Evolutionary conservation across 2,797 vertebrate genomes (phyloP).

Genomic region (Borostomias antarcticus): DNA sequence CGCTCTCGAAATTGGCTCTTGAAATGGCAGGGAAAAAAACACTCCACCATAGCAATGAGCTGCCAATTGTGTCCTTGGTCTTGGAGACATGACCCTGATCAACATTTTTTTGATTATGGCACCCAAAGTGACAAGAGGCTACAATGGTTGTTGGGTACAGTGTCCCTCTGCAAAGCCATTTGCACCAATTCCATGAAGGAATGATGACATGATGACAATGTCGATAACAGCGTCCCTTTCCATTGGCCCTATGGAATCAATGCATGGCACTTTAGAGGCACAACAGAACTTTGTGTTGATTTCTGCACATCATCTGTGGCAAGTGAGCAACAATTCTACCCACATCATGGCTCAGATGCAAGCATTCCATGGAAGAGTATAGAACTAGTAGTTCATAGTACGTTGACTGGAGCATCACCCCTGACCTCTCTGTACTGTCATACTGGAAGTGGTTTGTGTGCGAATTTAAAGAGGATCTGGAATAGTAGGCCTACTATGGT

Average conservation of each 20-base stretch:
- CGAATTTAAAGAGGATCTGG: constrained; percentile 50
- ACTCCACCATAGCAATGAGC: constrained; percentile 71
- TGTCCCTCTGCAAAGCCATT: constrained; percentile 62
- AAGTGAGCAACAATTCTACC: constrained; percentile 17
- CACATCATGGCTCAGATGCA: accelerated
- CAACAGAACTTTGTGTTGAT: accelerated
- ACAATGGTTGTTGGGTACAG: constrained; percentile 60
- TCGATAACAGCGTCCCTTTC: constrained; percentile 54
- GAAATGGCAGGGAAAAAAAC: constrained; percentile 59
- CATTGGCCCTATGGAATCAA: constrained; percentile 32
- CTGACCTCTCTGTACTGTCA: constrained; percentile 45
- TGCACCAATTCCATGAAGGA: constrained; percentile 57
- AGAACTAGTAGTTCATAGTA: constrained; percentile 34
- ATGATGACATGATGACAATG: constrained; percentile 47
- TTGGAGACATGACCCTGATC: constrained; percentile 79
- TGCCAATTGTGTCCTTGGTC: constrained; percentile 81
- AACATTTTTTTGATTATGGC: constrained; percentile 69
- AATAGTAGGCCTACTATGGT: constrained; percentile 27
- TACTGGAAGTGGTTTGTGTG: constrained; percentile 68
- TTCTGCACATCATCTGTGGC: constrained; percentile 62
- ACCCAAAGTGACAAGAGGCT: constrained; percentile 17
- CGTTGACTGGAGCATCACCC: constrained; percentile 51
- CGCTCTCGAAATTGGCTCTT: constrained; percentile 53
- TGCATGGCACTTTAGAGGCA: neutral
- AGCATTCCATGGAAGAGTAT: constrained; percentile 25